These are phyloP conservation scores for Pseudomyrmex cubaensis DNA, from an alignment of 1,140 invertebrate species.

Conservation along the genomic window DNA sequence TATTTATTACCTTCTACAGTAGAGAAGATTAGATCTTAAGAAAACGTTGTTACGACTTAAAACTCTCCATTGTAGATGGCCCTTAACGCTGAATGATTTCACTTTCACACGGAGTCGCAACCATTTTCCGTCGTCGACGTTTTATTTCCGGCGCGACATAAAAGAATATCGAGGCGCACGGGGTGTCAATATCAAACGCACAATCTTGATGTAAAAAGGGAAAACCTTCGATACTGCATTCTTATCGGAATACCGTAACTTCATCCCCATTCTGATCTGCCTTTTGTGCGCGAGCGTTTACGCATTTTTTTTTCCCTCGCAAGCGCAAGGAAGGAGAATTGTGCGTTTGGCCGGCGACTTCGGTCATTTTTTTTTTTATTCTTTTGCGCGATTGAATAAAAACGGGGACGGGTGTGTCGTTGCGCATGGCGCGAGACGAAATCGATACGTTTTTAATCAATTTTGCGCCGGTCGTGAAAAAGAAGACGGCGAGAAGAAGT, in stretches of 20 bases:
- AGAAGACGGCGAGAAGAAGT: background rate
- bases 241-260: conserved; percentile 47
- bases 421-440: background rate
- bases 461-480: background rate
- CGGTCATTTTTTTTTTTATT: conserved; percentile 18
- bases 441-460: conserved; percentile 38
- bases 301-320: background rate
- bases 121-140: background rate
- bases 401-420: too few species aligned
- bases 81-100: too few species aligned
- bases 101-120: background rate
- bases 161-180: background rate
- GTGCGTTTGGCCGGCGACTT: background rate
- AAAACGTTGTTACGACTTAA: too few species aligned
- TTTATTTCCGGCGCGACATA: background rate
- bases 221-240: conserved; percentile 22
- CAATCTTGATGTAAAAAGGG: conserved; percentile 16
- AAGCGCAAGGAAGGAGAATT: background rate
- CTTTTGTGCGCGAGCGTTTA: conserved; percentile 38
- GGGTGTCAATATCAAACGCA: conserved; percentile 24
- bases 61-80: too few species aligned
- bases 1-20: too few species aligned
- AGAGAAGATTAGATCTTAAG: too few species aligned
- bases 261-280: background rate
- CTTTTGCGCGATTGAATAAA: too few species aligned